Evolutionary conservation across 2,888 invertebrate species (phyloP).

Genomic region (Aethes cnicana): DNA sequence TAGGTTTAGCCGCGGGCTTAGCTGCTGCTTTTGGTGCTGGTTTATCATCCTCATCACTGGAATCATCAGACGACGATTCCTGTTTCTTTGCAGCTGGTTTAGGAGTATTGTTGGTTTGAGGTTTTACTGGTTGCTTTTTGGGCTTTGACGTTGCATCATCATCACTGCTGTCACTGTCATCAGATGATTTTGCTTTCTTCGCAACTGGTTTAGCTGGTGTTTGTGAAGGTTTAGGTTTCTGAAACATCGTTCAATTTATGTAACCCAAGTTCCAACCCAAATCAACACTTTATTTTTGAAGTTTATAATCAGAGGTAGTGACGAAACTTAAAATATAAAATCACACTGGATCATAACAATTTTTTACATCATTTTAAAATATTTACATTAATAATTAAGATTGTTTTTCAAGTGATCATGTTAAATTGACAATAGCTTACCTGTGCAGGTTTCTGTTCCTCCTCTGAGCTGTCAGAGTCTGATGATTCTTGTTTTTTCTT

Average conservation of each 20-base stretch:
- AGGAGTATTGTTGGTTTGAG: slow-evolving; percentile 38
- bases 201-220: slow-evolving; percentile 42
- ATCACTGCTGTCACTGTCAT: slow-evolving; percentile 57
- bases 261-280: neutral
- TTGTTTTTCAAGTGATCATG: no score
- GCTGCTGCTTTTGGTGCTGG: slow-evolving; percentile 24
- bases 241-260: slow-evolving; percentile 12
- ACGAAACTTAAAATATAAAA: slow-evolving; percentile 49
- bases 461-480: slow-evolving; percentile 69
- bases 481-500: slow-evolving; percentile 63
- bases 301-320: slow-evolving; percentile 67
- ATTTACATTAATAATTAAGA: no score
- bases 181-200: slow-evolving; percentile 62
- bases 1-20: slow-evolving; percentile 43
- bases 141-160: slow-evolving; percentile 53
- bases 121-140: slow-evolving; percentile 46
- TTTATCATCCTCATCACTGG: slow-evolving; percentile 38
- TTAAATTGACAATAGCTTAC: no score
- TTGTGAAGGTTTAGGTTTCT: slow-evolving; percentile 48
- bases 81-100: slow-evolving; percentile 39
- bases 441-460: slow-evolving; percentile 57
- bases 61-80: slow-evolving; percentile 48
- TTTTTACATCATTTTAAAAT: slow-evolving; percentile 52
- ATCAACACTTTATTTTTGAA: neutral
- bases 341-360: slow-evolving; percentile 48